Base-by-base conservation (phyloP, 2,888 invertebrate genomes). In the Lysandra coridon region DNA sequence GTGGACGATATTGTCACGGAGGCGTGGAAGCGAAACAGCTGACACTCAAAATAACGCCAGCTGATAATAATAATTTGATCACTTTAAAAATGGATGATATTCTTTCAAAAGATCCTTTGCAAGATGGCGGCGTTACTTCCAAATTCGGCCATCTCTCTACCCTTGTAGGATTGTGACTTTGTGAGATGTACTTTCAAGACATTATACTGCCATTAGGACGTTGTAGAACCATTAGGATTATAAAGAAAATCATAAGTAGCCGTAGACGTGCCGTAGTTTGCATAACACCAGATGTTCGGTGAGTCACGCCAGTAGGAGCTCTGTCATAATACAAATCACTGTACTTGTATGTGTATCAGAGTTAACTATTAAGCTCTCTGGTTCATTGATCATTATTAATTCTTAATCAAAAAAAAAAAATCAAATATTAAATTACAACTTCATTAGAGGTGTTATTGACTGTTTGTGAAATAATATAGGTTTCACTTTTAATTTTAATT, bases 251-350 rank as follows among this genome's bases (percentile, higher is more conserved):
- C 44, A 62, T 79, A 62, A 62, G 23, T 44, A 74, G 12, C 30
- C 30, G 69, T 33, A 73, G 73, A 44, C 78, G 78, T 79, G 74
- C 33, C 23, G 60, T 78, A 60, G 81, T 81, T 83, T 83, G 80
- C 82, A 83, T 81, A 90, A 91, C 86, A 85, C 90, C 91, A 92
- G 91, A 90, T 92, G 92, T 88, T 87, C 85, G 84, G 83, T 92
- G 91, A 92, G 85, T 92, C 91, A 92, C 84, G 57, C 80, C 82
- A 84, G 91, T 91, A 89, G 91, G 91, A 90, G 89, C 88, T 81
- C 80, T 79, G 69, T 23, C 78, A 76, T 80, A 80, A 40, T 78
- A 64, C 37, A 62, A 23, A 62, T 75, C 40, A 49, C 80, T 64
- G 4, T 64, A 64, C 10, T 64, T 64, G 62, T 64, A 64, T 30